Percentiles rank a stretch among this genome's conserved stretches.
These are phyloP conservation scores for Pontoporia blainvillei DNA, from an alignment of 2,113 vertebrate genomes.

Conservation along the genomic window DNA sequence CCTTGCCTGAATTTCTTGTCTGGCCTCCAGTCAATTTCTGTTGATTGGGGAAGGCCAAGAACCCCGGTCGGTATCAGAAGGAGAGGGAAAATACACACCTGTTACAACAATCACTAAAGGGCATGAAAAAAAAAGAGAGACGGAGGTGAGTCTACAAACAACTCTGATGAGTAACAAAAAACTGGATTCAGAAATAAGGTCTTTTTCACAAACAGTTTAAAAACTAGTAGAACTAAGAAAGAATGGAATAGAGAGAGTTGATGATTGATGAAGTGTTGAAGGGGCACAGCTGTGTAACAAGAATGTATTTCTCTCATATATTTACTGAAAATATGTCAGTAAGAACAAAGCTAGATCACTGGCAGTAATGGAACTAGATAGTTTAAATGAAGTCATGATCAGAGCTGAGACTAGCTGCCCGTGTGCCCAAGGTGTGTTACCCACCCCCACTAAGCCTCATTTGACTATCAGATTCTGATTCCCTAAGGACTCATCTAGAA, in stretches of 20 bases:
- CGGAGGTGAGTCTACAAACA: neutral
- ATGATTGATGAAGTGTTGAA: neutral
- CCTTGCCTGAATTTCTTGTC: no score
- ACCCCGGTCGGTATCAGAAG: neutral
- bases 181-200: neutral
- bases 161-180: neutral
- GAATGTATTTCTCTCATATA: neutral
- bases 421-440: neutral
- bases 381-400: neutral
- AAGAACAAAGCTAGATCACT: conserved; percentile 14
- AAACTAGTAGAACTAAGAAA: neutral
- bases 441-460: neutral
- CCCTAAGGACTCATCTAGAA: neutral
- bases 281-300: neutral
- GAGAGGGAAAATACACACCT: neutral
- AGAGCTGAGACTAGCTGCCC: neutral
- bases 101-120: neutral
- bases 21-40: no score
- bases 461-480: conserved; percentile 11
- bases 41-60: no score
- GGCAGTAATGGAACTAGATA: neutral
- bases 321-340: conserved; percentile 32
- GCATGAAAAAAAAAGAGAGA: neutral
- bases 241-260: neutral
- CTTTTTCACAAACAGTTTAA: neutral